Evolutionary conservation across 2,113 vertebrate genomes (phyloP), one percentile per base, ranked within the genome.

Genomic region (Chrysemys picta): DNA sequence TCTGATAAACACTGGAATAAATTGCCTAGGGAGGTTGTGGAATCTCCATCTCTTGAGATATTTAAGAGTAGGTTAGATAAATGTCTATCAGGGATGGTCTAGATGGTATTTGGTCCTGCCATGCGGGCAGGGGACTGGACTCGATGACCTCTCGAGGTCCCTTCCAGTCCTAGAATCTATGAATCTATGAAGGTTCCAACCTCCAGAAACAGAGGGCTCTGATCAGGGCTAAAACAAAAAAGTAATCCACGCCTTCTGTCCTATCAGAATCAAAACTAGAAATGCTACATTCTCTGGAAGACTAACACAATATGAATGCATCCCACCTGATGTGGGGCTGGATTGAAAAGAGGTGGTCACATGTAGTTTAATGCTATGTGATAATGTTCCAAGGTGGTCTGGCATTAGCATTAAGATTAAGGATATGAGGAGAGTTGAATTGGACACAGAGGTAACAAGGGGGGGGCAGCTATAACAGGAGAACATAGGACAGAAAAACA

Each of bases 391-490:
- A 0, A 95, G 93, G 90, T 84, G 80, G 24, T 89, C 76, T 69
- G 89, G 82, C n/a, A 16, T 93, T 90, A 90, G 90, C 52, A 84
- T 65, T 79, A 94, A 83, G 80, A 91, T 89, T 80, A 82, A 84
- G 27, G 85, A 81, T 25, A 47, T 59, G 91, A 92, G 59, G 91
- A 90, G 50, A 91, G 94, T 35, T 85, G 59, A 93, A 91, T 57
- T 5, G 88, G 95, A 94, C 42, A 19, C 13, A 89, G 76, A 91
- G 95, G 59, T 80, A 91, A 82, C 1, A 2, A 90, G 75, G 89
- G 27, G 53, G 53, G 56, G 88, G 8, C 0, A 90, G 57, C 62
- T 89, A 45, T 3, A 52, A 57, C 87, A 19, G 80, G 88, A 78
- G n/a, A 75, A 10, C 9, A 89, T 69, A 89, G 82, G 76, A 93